A percentile compares a stretch with the other conserved stretches of the same genome.
Conservation (phyloP, 1,140 invertebrate species). For the Tetramorium parvispinum region DNA sequence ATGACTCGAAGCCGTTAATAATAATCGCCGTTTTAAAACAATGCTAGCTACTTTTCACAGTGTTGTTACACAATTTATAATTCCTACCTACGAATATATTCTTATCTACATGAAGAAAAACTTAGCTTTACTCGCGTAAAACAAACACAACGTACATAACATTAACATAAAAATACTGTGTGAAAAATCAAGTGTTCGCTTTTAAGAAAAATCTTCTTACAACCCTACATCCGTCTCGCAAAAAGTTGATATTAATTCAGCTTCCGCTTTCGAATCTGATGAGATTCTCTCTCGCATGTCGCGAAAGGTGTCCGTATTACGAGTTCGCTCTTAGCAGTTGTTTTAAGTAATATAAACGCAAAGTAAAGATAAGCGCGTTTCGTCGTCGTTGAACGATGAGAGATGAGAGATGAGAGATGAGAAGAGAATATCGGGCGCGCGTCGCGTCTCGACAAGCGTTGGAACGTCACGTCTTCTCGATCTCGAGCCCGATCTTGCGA, state of each 20-base stretch:
- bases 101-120: background rate
- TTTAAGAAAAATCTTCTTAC: background rate
- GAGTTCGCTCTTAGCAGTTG: background rate
- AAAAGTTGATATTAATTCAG: background rate
- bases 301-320: background rate
- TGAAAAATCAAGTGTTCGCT: background rate
- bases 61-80: background rate
- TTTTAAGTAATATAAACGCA: background rate
- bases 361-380: background rate
- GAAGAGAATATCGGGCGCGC: background rate
- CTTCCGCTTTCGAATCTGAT: background rate
- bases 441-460: background rate
- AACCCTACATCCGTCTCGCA: background rate
- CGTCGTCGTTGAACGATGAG: background rate
- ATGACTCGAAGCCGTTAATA: background rate
- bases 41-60: background rate
- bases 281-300: background rate
- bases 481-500: constrained; percentile 1
- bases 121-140: background rate
- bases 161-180: background rate
- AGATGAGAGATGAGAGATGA: no score
- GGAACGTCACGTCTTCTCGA: background rate
- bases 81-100: background rate
- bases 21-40: background rate
- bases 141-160: background rate